Evolutionary conservation across 2,888 invertebrate species (phyloP).

Genomic region (Andrena praecox): DNA sequence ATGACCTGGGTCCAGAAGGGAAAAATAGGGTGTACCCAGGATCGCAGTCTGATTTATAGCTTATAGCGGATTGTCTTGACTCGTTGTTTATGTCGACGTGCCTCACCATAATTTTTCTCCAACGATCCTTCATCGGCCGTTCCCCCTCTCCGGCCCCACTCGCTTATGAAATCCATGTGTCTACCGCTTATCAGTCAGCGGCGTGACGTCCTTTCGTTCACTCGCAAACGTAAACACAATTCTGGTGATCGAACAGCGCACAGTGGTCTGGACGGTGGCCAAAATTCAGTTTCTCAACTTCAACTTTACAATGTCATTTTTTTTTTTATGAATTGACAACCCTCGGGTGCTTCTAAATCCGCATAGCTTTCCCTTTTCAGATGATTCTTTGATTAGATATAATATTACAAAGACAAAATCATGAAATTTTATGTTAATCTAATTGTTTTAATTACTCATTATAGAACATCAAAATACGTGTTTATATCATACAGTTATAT

Average conservation of each 20-base stretch:
- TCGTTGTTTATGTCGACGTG: constrained; percentile 68
- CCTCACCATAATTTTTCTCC: constrained; percentile 65
- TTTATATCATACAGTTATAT: too few species aligned
- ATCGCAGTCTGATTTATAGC: constrained; percentile 65
- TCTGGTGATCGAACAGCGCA: not conserved
- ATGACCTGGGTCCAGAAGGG: not conserved
- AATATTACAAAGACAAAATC: too few species aligned
- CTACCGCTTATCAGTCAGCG: constrained; percentile 39
- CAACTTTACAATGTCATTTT: too few species aligned
- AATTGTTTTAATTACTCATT: too few species aligned
- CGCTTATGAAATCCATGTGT: not conserved
- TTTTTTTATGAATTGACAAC: too few species aligned
- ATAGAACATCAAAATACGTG: too few species aligned
- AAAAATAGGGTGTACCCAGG: constrained; percentile 19
- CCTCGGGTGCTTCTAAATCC: too few species aligned
- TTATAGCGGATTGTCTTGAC: constrained; percentile 55
- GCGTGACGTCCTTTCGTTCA: constrained; percentile 7
- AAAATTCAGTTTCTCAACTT: too few species aligned
- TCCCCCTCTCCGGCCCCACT: not conserved
- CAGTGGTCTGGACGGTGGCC: too few species aligned
- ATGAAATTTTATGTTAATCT: too few species aligned
- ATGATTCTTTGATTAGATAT: too few species aligned
- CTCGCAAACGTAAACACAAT: constrained; percentile 11
- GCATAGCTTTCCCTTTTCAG: too few species aligned
- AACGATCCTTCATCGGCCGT: constrained; percentile 6